phyloP scores from a whole-genome alignment of 2,113 vertebrate genomes.

The Lucifuga dentata region DNA sequence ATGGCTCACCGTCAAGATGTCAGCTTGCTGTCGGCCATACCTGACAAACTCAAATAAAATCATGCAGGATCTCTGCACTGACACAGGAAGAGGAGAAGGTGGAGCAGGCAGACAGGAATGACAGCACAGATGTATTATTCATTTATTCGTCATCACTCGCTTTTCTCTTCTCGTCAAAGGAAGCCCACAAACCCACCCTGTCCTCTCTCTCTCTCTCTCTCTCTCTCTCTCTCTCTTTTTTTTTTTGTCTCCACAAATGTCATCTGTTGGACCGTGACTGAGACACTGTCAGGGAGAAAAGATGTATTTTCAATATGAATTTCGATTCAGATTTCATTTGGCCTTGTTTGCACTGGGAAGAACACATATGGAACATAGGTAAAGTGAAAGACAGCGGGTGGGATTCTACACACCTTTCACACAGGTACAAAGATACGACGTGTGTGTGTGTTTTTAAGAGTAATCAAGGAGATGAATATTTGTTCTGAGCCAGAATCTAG shows the following conservation, averaged over 20 bases:
- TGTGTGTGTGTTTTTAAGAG: neutral
- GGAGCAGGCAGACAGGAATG: constrained; percentile 64
- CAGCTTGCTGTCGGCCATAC: constrained; percentile 60
- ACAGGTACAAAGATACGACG: constrained; percentile 7
- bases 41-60: constrained; percentile 72
- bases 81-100: constrained; percentile 56
- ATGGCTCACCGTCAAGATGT: constrained; percentile 52
- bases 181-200: constrained; percentile 31
- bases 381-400: constrained; percentile 16
- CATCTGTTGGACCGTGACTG: constrained; percentile 63
- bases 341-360: neutral
- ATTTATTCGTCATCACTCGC: constrained; percentile 73
- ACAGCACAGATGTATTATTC: constrained; percentile 79
- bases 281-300: constrained; percentile 26
- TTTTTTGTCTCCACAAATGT: constrained; percentile 64
- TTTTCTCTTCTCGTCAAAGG: constrained; percentile 65
- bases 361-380: constrained; percentile 11
- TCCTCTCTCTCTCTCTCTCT: constrained; percentile 31
- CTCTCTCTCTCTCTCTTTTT: constrained; percentile 24
- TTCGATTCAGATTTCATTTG: constrained; percentile 50
- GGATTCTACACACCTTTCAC: neutral
- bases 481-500: constrained; percentile 7
- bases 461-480: constrained; percentile 7
- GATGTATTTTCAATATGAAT: constrained; percentile 52
- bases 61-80: constrained; percentile 58